Evolutionary conservation across 2,113 vertebrate genomes (phyloP).

Genomic region (Phasianus colchicus): DNA sequence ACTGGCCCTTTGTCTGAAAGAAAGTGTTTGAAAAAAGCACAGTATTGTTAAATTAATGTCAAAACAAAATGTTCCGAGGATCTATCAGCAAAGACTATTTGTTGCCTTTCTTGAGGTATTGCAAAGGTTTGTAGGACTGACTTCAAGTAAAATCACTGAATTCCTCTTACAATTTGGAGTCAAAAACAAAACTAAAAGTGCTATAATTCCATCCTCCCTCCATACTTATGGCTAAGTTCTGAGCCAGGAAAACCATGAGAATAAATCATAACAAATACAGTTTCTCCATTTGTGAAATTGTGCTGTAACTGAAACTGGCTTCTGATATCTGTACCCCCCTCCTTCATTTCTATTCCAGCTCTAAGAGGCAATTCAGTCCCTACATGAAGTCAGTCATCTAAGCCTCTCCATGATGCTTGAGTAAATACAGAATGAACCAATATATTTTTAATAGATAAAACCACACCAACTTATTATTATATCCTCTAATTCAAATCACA

Average conservation of each 20-base stretch:
- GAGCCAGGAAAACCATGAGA: background rate
- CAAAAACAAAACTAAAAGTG: background rate
- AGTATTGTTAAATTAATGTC: background rate
- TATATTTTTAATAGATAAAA: background rate
- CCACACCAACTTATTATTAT: background rate
- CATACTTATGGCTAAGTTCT: background rate
- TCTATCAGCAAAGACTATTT: background rate
- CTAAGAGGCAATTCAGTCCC: constrained; percentile 6
- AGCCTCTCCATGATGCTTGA: background rate
- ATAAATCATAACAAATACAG: background rate
- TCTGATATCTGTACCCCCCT: background rate
- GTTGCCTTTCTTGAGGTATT: background rate
- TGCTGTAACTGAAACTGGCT: background rate
- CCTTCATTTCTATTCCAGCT: background rate
- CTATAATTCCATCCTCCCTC: background rate
- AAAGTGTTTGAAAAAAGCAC: constrained; percentile 58
- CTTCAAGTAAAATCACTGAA: background rate
- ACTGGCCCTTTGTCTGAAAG: constrained; percentile 92
- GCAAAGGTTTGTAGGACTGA: background rate
- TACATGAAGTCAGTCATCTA: constrained; percentile 23
- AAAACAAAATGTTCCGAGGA: background rate
- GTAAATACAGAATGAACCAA: background rate
- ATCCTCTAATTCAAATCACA: background rate
- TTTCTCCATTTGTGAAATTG: background rate
- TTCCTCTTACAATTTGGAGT: background rate